Base-by-base conservation (phyloP, 2,888 invertebrate genomes). In the Tachina lurida region DNA sequence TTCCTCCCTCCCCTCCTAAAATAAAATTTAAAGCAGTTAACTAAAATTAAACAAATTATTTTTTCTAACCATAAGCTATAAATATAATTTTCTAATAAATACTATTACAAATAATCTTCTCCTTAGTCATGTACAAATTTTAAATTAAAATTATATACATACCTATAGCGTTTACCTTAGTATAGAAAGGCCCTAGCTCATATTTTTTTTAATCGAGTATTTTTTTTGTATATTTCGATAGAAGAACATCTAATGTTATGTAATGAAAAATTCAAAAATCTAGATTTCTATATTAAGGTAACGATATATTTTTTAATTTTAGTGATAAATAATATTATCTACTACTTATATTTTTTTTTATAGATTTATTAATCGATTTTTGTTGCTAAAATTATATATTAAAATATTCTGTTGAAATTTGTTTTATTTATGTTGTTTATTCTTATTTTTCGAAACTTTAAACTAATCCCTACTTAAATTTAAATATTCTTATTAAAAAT, bases 61-160 rank as follows among this genome's bases (percentile, higher is more conserved):
- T 67, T 63, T 31, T n/a, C n/a, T 60, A 52, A 74, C n/a, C 41
- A 71, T 62, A 79, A 80, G 73, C 62, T 68, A 43, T 41, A 43
- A 19, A 22, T n/a, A 41, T 19, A 7, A 1, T 22, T 60, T 63
- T 12, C 19, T 15, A 41, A 13, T 41, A 41, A 58, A 49, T 60
- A 49, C 7, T 10, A 43, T 17, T 43, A 39, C 62, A 54, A 22
- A 54, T 56, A 31, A 22, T 22, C 39, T 41, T 15, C 2, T 7
- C 15, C 41, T 68, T 60, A 65, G 45, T 65, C 15, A 52, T 73
- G 19, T 73, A 65, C 41, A 80, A 73, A 65, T 65, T 58, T 3
- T 45, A 73, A 65, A 49, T 68, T 60, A 52, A 43, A 49, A 41
- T 5, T 31, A 31, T 31, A 31, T 31, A 31, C 31, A 7, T 31